Percentiles rank a stretch among this genome's conserved stretches.
phyloP scores from a whole-genome alignment of 2,888 invertebrate species.

The Philopedon plagiatum region DNA sequence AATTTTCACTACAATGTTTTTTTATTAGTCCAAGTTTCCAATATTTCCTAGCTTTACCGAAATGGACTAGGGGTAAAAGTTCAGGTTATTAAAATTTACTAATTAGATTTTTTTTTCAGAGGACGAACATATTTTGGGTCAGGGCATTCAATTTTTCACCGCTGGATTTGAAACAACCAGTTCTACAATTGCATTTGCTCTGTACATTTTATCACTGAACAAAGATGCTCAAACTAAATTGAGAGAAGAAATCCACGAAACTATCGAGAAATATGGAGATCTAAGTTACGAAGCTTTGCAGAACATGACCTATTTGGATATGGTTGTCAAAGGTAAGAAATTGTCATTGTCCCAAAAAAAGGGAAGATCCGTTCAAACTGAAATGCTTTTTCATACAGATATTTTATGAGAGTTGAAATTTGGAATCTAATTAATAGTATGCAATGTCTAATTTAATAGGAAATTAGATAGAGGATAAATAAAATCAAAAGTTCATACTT shows the following conservation, averaged over 20 bases:
- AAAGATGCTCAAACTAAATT: slow-evolving; percentile 71
- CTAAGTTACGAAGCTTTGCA: slow-evolving; percentile 71
- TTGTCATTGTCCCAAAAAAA: not conserved
- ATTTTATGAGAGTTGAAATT: too few relatives aligned
- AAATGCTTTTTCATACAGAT: too few relatives aligned
- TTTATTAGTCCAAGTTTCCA: too few relatives aligned
- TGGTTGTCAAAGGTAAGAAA: slow-evolving; percentile 26
- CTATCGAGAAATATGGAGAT: slow-evolving; percentile 63
- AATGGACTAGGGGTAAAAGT: too few relatives aligned
- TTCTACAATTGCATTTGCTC: slow-evolving; percentile 72
- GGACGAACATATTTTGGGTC: slow-evolving; percentile 37
- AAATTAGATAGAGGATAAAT: too few relatives aligned
- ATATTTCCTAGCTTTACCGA: too few relatives aligned
- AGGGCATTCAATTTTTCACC: slow-evolving; percentile 69
- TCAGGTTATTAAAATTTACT: too few relatives aligned
- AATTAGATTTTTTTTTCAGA: not conserved
- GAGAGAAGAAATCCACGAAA: slow-evolving; percentile 69
- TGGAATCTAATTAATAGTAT: too few relatives aligned
- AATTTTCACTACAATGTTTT: too few relatives aligned
- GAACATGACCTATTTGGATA: slow-evolving; percentile 71
- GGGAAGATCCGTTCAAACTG: too few relatives aligned
- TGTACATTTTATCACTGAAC: slow-evolving; percentile 72
- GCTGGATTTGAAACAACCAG: slow-evolving; percentile 77
- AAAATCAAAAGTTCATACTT: too few relatives aligned
- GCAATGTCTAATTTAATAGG: too few relatives aligned